phyloP scores from a whole-genome alignment of 2,797 vertebrate species.

The Schizopygopsis malacanthus region DNA sequence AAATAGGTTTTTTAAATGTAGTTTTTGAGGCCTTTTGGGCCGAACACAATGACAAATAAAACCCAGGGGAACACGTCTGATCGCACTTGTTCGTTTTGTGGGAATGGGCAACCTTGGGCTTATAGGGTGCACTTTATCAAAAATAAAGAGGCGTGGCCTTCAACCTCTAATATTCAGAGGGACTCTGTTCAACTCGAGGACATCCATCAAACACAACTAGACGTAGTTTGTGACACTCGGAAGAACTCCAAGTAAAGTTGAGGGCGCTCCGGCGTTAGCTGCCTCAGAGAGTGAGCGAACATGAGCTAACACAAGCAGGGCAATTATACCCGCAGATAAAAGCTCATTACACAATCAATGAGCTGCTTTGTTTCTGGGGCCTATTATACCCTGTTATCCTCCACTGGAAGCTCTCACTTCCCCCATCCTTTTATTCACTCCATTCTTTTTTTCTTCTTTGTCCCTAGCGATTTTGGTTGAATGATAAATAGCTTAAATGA shows the following conservation, averaged over 20 bases:
- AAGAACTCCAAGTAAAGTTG: conserved; percentile 40
- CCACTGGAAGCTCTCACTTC: conserved; percentile 59
- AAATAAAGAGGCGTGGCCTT: neutral
- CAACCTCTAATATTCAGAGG: neutral
- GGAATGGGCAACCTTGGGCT: neutral
- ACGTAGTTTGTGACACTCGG: conserved; percentile 35
- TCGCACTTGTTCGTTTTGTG: neutral
- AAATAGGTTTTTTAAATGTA: conserved; percentile 38
- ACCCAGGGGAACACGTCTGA: neutral
- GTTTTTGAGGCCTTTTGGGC: conserved; percentile 30
- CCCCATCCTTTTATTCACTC: conserved; percentile 67
- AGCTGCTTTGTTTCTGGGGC: conserved; percentile 59
- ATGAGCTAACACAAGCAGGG: conserved; percentile 63
- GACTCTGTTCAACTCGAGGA: neutral
- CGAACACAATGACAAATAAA: conserved; percentile 25
- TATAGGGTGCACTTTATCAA: neutral
- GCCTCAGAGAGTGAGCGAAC: conserved; percentile 61
- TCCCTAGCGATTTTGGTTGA: conserved; percentile 64
- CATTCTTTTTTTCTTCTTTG: conserved; percentile 53
- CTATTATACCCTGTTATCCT: conserved; percentile 56
- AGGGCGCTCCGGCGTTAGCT: conserved; percentile 48
- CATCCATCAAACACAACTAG: conserved; percentile 2
- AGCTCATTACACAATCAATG: conserved; percentile 68
- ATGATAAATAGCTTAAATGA: conserved; percentile 62
- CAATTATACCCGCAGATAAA: conserved; percentile 68